A percentile compares a stretch with the other conserved stretches of the same genome.
These are phyloP conservation scores for Mustela nigripes DNA, from an alignment of 2,113 vertebrate genomes.

Conservation along the genomic window DNA sequence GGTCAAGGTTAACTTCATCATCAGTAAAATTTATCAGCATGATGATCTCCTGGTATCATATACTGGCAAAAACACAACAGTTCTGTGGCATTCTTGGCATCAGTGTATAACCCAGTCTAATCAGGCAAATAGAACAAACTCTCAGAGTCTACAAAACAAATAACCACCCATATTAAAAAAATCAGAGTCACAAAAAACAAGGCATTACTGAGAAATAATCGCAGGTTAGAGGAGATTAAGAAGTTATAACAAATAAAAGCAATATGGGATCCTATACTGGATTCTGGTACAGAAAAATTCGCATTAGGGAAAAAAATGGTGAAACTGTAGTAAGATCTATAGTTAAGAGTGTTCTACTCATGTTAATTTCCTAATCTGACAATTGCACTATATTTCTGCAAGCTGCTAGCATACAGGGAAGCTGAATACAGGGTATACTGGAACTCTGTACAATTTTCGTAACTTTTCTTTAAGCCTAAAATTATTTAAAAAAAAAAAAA, in stretches of 20 bases:
- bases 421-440: background rate
- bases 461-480: conserved; percentile 12
- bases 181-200: background rate
- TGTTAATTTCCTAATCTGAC: conserved; percentile 19
- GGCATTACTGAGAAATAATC: background rate
- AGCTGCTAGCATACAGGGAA: background rate
- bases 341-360: background rate
- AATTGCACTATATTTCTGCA: background rate
- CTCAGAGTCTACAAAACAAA: background rate
- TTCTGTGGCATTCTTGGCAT: background rate
- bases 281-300: background rate
- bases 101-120: background rate
- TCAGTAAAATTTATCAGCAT: background rate
- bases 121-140: background rate
- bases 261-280: background rate
- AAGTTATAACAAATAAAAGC: background rate
- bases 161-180: background rate
- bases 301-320: background rate
- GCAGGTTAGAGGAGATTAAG: background rate
- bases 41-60: background rate
- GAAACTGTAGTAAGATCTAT: background rate
- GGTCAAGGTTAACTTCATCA: background rate
- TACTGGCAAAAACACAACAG: background rate
- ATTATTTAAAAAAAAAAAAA: background rate
- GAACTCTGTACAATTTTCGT: background rate